Base-by-base conservation (phyloP, 1,140 invertebrate genomes). In the Ctenoplectra terminalis region DNA sequence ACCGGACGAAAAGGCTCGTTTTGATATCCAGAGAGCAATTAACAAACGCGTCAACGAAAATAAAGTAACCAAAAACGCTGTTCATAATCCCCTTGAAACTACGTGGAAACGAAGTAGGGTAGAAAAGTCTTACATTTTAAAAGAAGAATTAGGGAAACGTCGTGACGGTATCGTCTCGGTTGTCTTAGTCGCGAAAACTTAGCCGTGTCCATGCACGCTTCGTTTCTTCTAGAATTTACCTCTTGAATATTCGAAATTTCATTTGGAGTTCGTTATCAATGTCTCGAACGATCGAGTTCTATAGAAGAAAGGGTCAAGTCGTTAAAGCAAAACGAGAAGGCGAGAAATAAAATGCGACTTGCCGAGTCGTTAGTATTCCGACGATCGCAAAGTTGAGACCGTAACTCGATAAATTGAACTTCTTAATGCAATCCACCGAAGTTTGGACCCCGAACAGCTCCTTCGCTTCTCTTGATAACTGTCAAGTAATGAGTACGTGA, bases 381-480 rank as follows among this genome's bases (percentile, higher is more conserved):
- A 23, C 56, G 56, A 72, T 60, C 76, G 37, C 31, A n/a, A 79
- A 79, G 54, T 72, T 63, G 58, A 40, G 34, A n/a, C 37, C 31
- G 43, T 79, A 79, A 72, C 58, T 61, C 67, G 67, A 79, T 79
- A 40, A 72, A 71, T 72, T 23, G 43, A 72, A 79, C 67, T 79
- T 79, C 56, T 61, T 61, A 71, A 79, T 72, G 60, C 43, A 79
- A 79, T 79, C 31, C 17, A 11, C 1, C 15, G 46, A 72, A 72
- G 43, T 79, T 61, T 17, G 46, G 7, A 15, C 5, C 73, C 0
- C 11, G 31, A 31, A 37, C 50, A 56, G 31, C 46, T 61, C 26
- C 56, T 34, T 40, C 43, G 31, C 34, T 31, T 5, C n/a, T 17
- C 31, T 46, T 46, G 13, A 64, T 69, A 46, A 77, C 69, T 58